Conservation (phyloP, 2,888 invertebrate genomes). For the Dicroscelio sp. region DNA sequence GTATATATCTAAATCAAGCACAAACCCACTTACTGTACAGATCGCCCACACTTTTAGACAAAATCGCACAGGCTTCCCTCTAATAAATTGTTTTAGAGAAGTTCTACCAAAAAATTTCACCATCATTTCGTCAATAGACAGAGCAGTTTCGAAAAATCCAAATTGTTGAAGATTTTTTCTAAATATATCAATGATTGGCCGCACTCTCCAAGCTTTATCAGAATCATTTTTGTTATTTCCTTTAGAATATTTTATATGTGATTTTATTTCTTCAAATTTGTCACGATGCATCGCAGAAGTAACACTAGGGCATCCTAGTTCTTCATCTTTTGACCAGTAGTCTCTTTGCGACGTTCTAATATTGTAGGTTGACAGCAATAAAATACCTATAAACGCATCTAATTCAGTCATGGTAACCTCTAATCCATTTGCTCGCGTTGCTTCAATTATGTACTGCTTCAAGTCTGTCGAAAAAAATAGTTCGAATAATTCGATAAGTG, state of each 20-base stretch:
- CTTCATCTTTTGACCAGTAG: conserved; percentile 45
- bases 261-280: conserved; percentile 70
- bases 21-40: too few relatives aligned
- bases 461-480: conserved; percentile 74
- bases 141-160: conserved; percentile 68
- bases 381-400: conserved; percentile 24
- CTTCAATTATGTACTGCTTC: conserved; percentile 76
- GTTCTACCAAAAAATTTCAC: too few relatives aligned
- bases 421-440: conserved; percentile 69
- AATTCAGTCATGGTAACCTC: conserved; percentile 21
- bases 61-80: too few relatives aligned
- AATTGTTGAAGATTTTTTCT: conserved; percentile 70
- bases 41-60: too few relatives aligned
- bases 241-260: conserved; percentile 69
- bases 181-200: conserved; percentile 60
- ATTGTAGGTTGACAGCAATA: conserved; percentile 34
- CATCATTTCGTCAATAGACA: conserved; percentile 77
- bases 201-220: conserved; percentile 72
- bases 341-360: conserved; percentile 40
- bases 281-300: conserved; percentile 63
- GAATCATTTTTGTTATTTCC: conserved; percentile 42
- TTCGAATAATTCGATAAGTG: conserved; percentile 71
- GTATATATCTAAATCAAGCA: too few relatives aligned
- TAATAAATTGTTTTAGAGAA: too few relatives aligned
- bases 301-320: conserved; percentile 59